Evolutionary conservation across 2,888 invertebrate species (phyloP).

Genomic region (Harpalus rubripes): DNA sequence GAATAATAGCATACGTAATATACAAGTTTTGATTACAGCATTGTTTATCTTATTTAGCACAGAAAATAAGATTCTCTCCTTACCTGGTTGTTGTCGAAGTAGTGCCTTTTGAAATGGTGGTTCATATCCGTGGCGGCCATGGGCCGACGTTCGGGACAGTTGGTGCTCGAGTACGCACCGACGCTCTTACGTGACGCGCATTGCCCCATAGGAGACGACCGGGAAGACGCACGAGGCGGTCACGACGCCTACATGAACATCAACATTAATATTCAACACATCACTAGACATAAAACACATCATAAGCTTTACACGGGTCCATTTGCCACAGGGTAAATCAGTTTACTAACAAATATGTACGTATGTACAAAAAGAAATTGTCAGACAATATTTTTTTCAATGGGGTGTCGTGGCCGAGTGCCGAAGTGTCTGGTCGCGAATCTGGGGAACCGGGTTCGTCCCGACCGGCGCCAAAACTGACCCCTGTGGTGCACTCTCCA

Average conservation of each 20-base stretch:
- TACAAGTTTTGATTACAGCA: no score
- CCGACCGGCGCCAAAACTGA: no score
- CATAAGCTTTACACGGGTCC: background rate
- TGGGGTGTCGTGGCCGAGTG: no score
- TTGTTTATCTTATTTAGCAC: no score
- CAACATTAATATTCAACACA: background rate
- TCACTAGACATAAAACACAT: background rate
- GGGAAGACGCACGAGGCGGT: conserved; percentile 67
- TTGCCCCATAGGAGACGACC: conserved; percentile 84
- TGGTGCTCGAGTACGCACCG: conserved; percentile 81
- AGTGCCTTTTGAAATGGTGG: conserved; percentile 1
- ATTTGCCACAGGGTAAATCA: background rate
- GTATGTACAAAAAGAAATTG: background rate
- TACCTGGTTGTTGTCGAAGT: conserved; percentile 43
- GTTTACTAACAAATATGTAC: background rate
- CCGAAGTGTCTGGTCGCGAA: no score
- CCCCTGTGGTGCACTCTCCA: no score
- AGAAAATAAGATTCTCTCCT: no score
- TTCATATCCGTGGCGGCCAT: conserved; percentile 71
- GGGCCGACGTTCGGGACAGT: conserved; percentile 79
- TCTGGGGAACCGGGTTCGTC: no score
- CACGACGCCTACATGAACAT: conserved; percentile 68
- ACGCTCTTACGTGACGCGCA: conserved; percentile 85
- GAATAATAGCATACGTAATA: no score
- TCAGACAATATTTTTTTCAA: no score